A percentile compares a stretch with the other conserved stretches of the same genome.
Conservation (phyloP, 2,888 invertebrate genomes). For the Cinara cedri region DNA sequence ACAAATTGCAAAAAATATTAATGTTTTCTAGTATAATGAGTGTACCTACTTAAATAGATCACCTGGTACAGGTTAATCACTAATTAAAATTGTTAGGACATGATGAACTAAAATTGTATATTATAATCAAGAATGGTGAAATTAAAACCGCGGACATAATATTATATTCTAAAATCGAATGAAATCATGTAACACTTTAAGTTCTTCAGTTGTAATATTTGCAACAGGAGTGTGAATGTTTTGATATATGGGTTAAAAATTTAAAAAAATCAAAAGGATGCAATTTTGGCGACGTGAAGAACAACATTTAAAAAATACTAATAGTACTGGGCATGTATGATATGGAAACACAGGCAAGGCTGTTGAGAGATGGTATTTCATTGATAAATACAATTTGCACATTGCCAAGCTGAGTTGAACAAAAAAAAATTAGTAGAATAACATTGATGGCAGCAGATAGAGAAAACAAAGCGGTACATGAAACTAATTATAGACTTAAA, state of each 20-base stretch:
- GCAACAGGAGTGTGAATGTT: background rate
- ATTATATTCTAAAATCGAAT: background rate
- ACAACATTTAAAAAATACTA: background rate
- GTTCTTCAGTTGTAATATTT: background rate
- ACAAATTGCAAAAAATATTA: too few relatives aligned
- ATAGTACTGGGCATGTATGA: background rate
- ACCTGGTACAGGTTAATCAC: constrained; percentile 48
- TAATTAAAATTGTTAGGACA: background rate
- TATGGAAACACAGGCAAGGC: background rate
- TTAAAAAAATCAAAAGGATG: background rate
- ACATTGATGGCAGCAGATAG: too few relatives aligned
- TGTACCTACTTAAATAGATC: too few relatives aligned
- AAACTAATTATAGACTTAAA: too few relatives aligned
- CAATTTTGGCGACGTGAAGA: background rate
- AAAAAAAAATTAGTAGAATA: too few relatives aligned
- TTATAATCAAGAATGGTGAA: background rate
- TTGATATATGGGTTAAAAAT: background rate
- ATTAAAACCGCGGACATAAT: background rate
- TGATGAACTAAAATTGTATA: background rate
- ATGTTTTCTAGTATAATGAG: too few relatives aligned
- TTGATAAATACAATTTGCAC: too few relatives aligned
- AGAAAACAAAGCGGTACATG: too few relatives aligned
- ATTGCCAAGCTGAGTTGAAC: too few relatives aligned
- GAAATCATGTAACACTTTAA: background rate
- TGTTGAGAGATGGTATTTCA: too few relatives aligned